Evolutionary conservation across 2,797 vertebrate genomes (phyloP), one percentile per base, ranked within the genome.

Genomic region (Sebastiscus tertius): DNA sequence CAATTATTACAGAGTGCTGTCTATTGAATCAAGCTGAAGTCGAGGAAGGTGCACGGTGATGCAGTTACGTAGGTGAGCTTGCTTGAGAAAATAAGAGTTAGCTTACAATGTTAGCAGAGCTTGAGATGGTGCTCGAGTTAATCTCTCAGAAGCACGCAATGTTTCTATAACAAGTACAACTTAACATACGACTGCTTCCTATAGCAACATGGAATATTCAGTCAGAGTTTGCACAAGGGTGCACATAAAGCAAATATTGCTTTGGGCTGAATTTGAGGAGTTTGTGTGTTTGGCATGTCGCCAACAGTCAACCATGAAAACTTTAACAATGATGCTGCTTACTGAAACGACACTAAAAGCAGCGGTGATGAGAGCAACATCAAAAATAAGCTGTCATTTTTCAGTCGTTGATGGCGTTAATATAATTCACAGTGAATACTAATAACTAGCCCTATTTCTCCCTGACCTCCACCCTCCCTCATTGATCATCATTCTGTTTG

Each of bases 1-100:
- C 79, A 88, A 88, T 90, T 90, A 93, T 77, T 74, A 80, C 72
- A 82, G 77, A 88, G 80, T 79, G 77, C 69, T 56, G 76, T 85
- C 72, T 87, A 65, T 58, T 87, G 77, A 87, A 88, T 86, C 55
- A 76, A 13, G 59, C 73, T 73, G 79, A 85, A 77, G 84, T 59
- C 56, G 69, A 81, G 54, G 72, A 89, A 77, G 76, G 71, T 82
- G 72, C 74, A 75, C 58, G 75, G 54, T 33, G 72, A 81, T 77
- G 70, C 29, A 46, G 46, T 80, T 62, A 60, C 1, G 4, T 8
- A 54, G 20, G 55, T 20, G 52, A 29, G 66, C 72, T 65, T 0
- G 12, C 72, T 62, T 0, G 12, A 80, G 46, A 39, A 75, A 27
- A 75, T 34, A n/a, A 42, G 46, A 67, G 26, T 59, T 36, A 46